These are phyloP conservation scores for Liposcelis brunnea DNA, from an alignment of 2,888 invertebrate species.

Conservation along the genomic window DNA sequence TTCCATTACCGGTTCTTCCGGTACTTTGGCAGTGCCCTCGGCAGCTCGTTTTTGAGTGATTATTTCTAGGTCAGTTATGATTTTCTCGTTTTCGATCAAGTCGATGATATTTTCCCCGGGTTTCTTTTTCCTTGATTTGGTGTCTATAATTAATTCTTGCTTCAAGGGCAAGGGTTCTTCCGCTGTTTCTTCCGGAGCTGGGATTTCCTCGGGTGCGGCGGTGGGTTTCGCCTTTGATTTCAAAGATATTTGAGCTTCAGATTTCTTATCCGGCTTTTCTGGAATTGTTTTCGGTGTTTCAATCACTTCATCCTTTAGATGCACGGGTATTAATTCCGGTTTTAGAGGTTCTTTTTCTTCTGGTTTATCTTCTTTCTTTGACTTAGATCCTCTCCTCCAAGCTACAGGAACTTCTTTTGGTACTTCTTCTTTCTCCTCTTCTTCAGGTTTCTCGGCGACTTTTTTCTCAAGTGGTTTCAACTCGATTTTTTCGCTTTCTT, in stretches of 20 bases:
- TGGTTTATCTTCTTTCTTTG: slow-evolving; percentile 24
- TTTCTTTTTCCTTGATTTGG: slow-evolving; percentile 21
- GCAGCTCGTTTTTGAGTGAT: slow-evolving; percentile 37
- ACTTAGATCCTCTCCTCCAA: slow-evolving; percentile 21
- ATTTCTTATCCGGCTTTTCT: slow-evolving; percentile 9
- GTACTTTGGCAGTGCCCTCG: slow-evolving; percentile 32
- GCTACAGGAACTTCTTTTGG: slow-evolving; percentile 20
- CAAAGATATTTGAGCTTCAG: neutral
- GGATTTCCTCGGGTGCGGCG: slow-evolving; percentile 17
- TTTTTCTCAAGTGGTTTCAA: slow-evolving; percentile 27
- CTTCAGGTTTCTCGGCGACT: slow-evolving; percentile 22
- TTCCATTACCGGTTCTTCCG: slow-evolving; percentile 34
- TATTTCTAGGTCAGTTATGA: slow-evolving; percentile 38
- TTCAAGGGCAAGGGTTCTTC: slow-evolving; percentile 13
- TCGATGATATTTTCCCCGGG: slow-evolving; percentile 15
- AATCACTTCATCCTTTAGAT: slow-evolving; percentile 21
- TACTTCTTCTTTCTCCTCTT: slow-evolving; percentile 24
- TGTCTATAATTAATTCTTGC: slow-evolving; percentile 19
- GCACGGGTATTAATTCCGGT: slow-evolving; percentile 22
- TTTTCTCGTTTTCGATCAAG: slow-evolving; percentile 33
- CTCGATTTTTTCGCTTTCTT: slow-evolving; percentile 23
- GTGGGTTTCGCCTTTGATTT: slow-evolving; percentile 11
- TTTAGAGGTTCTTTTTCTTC: slow-evolving; percentile 17
- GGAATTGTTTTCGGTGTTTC: slow-evolving; percentile 14
- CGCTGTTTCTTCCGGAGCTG: slow-evolving; percentile 18